phyloP scores from a whole-genome alignment of 2,797 vertebrate species.

The Myotis pilosus region DNA sequence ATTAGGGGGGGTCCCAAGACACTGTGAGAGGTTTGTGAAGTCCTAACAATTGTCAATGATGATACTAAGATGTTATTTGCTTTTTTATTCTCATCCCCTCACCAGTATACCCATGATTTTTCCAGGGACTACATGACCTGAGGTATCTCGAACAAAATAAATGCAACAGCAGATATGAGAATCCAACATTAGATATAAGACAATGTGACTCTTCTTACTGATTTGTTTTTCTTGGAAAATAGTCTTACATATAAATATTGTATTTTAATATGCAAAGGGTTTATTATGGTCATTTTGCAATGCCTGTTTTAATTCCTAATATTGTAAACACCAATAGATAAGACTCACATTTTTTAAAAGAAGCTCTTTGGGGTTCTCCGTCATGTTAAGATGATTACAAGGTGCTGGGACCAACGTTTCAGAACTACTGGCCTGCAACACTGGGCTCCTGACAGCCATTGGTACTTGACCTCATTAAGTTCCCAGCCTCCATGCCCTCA shows the following conservation, averaged over 20 bases:
- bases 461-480: background rate
- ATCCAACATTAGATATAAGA: background rate
- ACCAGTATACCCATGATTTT: background rate
- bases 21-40: background rate
- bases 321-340: background rate
- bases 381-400: background rate
- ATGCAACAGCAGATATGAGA: background rate
- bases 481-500: background rate
- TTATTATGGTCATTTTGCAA: background rate
- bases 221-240: background rate
- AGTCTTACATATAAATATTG: background rate
- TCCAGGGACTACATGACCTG: background rate
- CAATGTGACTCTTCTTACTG: background rate
- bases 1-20: background rate
- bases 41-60: background rate
- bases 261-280: background rate
- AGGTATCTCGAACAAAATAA: background rate
- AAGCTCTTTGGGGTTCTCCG: background rate
- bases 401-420: too few species aligned
- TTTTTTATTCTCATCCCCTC: background rate
- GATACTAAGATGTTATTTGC: background rate
- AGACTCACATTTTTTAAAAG: background rate
- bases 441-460: background rate
- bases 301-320: background rate
- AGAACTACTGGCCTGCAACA: background rate